A percentile compares a stretch with the other conserved stretches of the same genome.
These are phyloP conservation scores for Trematomus loennbergii DNA, from an alignment of 2,113 vertebrate species.

Conservation along the genomic window DNA sequence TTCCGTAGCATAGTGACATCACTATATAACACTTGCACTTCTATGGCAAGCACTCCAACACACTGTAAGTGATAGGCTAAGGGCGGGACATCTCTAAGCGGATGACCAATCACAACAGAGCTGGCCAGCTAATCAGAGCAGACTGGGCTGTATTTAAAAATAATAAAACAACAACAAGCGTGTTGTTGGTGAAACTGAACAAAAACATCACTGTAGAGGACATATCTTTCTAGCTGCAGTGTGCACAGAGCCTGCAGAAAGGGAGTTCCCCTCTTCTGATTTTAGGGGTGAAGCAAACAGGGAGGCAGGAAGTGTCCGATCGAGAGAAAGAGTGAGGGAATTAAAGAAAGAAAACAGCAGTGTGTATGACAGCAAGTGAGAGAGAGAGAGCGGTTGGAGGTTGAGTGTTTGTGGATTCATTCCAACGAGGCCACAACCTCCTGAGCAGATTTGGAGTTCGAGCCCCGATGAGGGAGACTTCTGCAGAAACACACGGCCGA, in stretches of 20 bases:
- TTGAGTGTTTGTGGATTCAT: constrained; percentile 62
- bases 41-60: too few relatives aligned
- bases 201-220: not conserved
- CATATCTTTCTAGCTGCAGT: not conserved
- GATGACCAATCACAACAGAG: too few relatives aligned
- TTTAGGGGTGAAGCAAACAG: not conserved
- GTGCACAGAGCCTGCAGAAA: not conserved
- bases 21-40: too few relatives aligned
- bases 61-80: too few relatives aligned
- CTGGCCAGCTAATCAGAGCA: too few relatives aligned
- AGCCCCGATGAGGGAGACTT: constrained; percentile 14
- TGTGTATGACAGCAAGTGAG: constrained; percentile 23
- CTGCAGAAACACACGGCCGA: constrained; percentile 27
- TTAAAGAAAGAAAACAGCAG: not conserved
- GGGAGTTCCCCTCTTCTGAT: not conserved
- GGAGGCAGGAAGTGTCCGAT: not conserved
- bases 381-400: constrained; percentile 30
- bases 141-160: too few relatives aligned
- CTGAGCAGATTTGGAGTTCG: constrained; percentile 50
- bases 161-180: not conserved
- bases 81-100: too few relatives aligned
- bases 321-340: not conserved
- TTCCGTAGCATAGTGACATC: too few relatives aligned
- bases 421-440: constrained; percentile 61
- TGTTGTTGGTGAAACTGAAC: not conserved